Conservation (phyloP, 2,888 invertebrate species). For the Leuctra nigra region DNA sequence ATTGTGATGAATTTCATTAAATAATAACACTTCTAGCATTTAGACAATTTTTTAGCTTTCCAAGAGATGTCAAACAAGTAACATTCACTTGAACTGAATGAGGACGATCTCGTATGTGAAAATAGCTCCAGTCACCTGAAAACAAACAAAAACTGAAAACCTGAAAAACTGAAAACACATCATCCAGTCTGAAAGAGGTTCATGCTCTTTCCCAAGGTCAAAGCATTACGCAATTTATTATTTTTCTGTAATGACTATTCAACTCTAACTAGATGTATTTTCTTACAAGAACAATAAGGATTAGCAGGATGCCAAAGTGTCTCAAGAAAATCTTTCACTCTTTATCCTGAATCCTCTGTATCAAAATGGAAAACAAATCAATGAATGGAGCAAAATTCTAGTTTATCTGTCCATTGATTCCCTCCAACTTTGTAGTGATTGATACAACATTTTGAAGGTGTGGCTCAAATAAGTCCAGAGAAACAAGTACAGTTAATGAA, state of each 20-base stretch:
- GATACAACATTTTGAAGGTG: not conserved
- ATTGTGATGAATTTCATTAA: no score
- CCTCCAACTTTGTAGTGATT: not conserved
- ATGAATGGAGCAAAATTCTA: no score
- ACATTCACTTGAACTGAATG: constrained; percentile 42
- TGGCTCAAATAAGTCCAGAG: no score
- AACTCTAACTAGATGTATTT: not conserved
- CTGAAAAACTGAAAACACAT: not conserved
- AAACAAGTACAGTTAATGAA: no score
- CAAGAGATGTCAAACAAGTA: no score
- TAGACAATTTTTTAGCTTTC: no score
- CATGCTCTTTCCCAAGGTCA: not conserved
- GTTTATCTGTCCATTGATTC: not conserved
- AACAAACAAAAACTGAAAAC: constrained; percentile 13
- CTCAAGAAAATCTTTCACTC: no score
- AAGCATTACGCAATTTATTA: not conserved
- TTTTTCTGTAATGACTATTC: not conserved
- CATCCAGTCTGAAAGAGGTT: not conserved
- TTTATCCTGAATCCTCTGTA: no score
- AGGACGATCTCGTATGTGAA: constrained; percentile 56
- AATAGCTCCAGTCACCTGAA: constrained; percentile 53
- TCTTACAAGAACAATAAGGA: no score
- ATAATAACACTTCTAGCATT: no score
- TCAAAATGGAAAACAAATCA: no score
- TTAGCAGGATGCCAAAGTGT: no score